phyloP scores from a whole-genome alignment of 2,113 vertebrate genomes.

The Sinocyclocheilus anophthalmus region DNA sequence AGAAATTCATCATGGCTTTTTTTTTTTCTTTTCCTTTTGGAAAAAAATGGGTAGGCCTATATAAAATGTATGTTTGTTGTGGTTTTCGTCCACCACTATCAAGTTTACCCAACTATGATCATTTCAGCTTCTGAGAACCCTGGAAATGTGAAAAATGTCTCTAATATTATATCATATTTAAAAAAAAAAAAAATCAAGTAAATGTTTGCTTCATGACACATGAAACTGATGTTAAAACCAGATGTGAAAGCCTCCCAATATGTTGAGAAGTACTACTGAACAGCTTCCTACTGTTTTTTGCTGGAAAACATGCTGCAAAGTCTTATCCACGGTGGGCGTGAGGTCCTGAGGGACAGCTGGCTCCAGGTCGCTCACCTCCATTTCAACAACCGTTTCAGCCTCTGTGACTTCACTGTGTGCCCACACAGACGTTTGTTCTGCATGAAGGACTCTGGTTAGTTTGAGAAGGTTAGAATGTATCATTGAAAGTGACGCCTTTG shows the following conservation, averaged over 20 bases:
- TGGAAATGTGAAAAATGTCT: background rate
- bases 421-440: slow-evolving; percentile 70
- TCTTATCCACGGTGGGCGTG: slow-evolving; percentile 43
- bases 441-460: slow-evolving; percentile 20
- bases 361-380: slow-evolving; percentile 29
- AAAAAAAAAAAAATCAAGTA: background rate
- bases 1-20: too few species aligned
- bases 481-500: background rate
- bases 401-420: slow-evolving; percentile 47
- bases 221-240: background rate
- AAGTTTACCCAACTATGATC: too few species aligned
- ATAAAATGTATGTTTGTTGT: too few species aligned
- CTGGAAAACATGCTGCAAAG: slow-evolving; percentile 71
- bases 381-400: slow-evolving; percentile 31
- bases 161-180: background rate
- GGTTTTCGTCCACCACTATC: too few species aligned
- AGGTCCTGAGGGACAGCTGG: background rate
- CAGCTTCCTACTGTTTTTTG: slow-evolving; percentile 78
- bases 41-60: too few species aligned
- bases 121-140: too few species aligned
- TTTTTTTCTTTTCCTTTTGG: too few species aligned
- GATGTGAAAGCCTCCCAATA: background rate
- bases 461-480: background rate
- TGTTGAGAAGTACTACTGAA: background rate
- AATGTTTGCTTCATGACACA: background rate